Conservation (phyloP, 2,797 vertebrate genomes). For the Coluber constrictor region DNA sequence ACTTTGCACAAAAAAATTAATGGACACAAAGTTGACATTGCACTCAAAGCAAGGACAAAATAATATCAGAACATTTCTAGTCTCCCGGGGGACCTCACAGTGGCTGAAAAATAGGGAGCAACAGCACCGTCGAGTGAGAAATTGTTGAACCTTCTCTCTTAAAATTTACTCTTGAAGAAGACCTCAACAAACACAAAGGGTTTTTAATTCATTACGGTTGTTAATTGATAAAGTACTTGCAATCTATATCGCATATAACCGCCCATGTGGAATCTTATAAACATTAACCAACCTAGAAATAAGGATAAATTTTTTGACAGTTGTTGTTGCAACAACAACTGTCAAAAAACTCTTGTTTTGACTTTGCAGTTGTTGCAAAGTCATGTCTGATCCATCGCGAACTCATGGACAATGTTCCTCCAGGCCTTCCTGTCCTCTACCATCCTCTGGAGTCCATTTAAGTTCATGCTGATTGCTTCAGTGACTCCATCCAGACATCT, state of each 20-base stretch:
- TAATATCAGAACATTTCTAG: background rate
- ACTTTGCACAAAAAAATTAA: background rate
- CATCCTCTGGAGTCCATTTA: too few species aligned
- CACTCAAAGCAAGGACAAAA: background rate
- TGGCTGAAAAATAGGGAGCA: background rate
- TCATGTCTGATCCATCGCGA: too few species aligned
- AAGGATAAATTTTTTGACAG: too few species aligned
- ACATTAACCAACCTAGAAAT: too few species aligned
- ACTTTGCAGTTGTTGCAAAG: too few species aligned
- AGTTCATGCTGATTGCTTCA: too few species aligned
- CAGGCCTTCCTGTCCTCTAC: too few species aligned
- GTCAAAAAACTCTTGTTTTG: too few species aligned
- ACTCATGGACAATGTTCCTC: too few species aligned
- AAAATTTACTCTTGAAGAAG: background rate
- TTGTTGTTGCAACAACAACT: too few species aligned
- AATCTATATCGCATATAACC: background rate
- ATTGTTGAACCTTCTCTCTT: background rate
- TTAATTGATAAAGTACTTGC: background rate
- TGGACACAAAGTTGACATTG: background rate
- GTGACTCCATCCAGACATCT: too few species aligned
- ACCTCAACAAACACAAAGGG: background rate
- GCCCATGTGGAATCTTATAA: too few species aligned
- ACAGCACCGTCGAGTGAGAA: background rate
- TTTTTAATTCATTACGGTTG: background rate
- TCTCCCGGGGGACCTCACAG: background rate